Base-by-base conservation (phyloP, 2,113 vertebrate species). In the Lonchura striata region DNA sequence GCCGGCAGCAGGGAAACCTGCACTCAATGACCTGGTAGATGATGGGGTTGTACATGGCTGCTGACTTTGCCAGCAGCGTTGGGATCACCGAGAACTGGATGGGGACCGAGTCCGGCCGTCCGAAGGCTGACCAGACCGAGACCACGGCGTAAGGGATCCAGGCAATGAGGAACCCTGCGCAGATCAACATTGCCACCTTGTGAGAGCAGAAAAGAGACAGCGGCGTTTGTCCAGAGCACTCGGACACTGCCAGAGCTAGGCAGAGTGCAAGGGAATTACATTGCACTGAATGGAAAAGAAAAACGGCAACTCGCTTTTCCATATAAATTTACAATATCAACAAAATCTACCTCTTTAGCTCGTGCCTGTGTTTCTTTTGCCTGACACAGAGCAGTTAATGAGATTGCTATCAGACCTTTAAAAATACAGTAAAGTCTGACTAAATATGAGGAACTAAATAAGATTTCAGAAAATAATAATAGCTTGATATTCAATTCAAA, bases 41-140 rank as follows among this genome's bases (percentile, higher is more conserved):
- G 91, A 99, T 99, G 12, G 99, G 99, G 95, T 99, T 99, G 97
- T 99, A 99, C 99, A 99, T 99, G 31, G 99, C 98, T 20, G 99
- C 98, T 11, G 99, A 99, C 95, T 99, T 99, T 49, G 99, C 99
- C 30, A 99, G 98, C 65, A 99, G 88, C 0, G 99, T 99, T 22
- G 99, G 99, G 41, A 99, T 70, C 81, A 99, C 99, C 2, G 99
- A 99, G 54, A 98, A 98, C 6, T 98, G 92, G 50, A 99, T 98
- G 61, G 99, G 99, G 25, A 99, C 98, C 0, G 99, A 98, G 86
- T 99, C 98, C 0, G 98, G 98, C 56, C 96, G 97, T 27, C 99
- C 99, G 13, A 99, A 99, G 10, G 99, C 99, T 25, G 99, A 99
- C 97, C 99, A 98, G 83, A 99, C 98, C 0, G 99, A 99, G 33